Base-by-base conservation (phyloP, 2,797 vertebrate species). In the Falco biarmicus region DNA sequence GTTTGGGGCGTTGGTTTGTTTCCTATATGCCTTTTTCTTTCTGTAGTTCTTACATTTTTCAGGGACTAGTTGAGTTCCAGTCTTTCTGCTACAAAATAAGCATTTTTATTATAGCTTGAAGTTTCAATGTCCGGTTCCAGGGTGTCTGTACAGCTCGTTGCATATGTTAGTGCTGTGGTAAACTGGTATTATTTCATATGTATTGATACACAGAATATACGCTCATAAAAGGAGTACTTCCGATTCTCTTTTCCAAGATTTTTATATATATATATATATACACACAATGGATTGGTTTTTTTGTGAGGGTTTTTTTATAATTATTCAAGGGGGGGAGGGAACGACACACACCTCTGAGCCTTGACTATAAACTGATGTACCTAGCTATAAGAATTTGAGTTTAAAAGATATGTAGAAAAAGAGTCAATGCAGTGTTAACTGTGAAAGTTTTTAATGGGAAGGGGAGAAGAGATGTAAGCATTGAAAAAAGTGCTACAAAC, bases 211-310 rank as follows among this genome's bases (percentile, higher is more conserved):
- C 0, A 31, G 28, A 45, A n/a, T 61, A 13, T 1, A 9, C 19
- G 74, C 8, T 13, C 53, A 22, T 66, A 31, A 54, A 78, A 57
- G 1, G 10, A 65, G 39, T 63, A 26, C 5, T 64, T 37, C n/a
- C 39, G 8, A 3, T 11, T 28, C 10, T 12, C 45, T 83, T 47
- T 56, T 6, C 2, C 18, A 11, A 28, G 13, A 53, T 64, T 51
- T 37, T 29, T 29, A 10, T 18, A 4, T 15, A 17, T 13, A 5
- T 13, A 5, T 2, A 9, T 32, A 13, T 41, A 43, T 6, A 10
- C 0, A 43, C 43, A 10, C 0, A 8, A 5, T 20, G 8, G 16
- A 20, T 25, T 51, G 29, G 17, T 25, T 7, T 25, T 57, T 15
- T 66, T 60, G 4, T 43, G 18, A 41, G 25, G 11, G 39, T 51